Conservation (phyloP, 2,888 invertebrate genomes). For the Gari tellinella region DNA sequence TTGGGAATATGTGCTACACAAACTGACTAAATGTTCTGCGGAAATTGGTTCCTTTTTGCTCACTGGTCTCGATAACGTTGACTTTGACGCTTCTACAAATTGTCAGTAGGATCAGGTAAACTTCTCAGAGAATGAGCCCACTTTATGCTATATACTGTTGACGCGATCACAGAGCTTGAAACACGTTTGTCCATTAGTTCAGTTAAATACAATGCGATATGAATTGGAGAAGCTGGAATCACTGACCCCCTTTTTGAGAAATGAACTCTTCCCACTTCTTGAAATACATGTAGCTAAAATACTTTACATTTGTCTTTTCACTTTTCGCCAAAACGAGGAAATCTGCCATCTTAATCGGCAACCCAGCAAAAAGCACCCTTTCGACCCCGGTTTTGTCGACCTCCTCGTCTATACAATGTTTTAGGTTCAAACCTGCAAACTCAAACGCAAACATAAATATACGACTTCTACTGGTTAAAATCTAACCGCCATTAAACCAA, state of each 20-base stretch:
- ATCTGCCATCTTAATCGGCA: conserved; percentile 24
- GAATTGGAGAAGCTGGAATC: conserved; percentile 36
- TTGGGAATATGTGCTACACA: conserved; percentile 28
- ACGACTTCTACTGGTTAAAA: conserved; percentile 5
- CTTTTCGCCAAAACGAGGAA: no score
- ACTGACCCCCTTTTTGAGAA: not conserved
- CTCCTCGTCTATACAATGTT: conserved; percentile 10
- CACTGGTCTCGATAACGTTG: conserved; percentile 16
- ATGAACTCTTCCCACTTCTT: conserved; percentile 42
- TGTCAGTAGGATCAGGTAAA: conserved; percentile 40
- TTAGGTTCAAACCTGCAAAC: conserved; percentile 17
- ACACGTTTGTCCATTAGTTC: conserved; percentile 26
- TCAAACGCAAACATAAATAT: not conserved
- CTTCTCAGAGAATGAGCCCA: conserved; percentile 38
- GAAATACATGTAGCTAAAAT: conserved; percentile 26
- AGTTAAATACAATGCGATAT: conserved; percentile 30
- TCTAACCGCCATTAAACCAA: conserved; percentile 20
- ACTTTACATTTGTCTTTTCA: no score
- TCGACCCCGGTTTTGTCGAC: conserved; percentile 5
- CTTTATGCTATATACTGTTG: conserved; percentile 30
- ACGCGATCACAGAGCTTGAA: conserved; percentile 28
- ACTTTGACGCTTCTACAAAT: conserved; percentile 40
- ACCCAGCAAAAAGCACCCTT: not conserved
- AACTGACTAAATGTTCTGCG: conserved; percentile 26
- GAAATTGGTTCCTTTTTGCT: conserved; percentile 41